Evolutionary conservation across 2,113 vertebrate species (phyloP).

Genomic region (Pangasianodon gigas): DNA sequence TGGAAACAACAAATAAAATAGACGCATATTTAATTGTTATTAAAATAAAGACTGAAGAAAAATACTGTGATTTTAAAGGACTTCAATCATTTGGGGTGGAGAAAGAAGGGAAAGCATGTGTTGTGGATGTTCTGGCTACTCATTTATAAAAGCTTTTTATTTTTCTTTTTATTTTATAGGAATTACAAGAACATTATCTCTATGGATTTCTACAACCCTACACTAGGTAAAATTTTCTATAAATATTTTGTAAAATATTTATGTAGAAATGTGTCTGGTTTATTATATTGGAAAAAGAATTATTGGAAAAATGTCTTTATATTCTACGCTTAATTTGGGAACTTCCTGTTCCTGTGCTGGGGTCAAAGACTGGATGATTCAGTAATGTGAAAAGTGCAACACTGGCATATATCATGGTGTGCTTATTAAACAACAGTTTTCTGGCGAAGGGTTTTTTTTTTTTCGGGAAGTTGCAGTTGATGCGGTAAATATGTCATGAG

Average conservation of each 20-base stretch:
- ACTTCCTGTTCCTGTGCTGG: not conserved
- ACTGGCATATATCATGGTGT: not conserved
- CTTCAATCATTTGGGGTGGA: not conserved
- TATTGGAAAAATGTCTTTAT: not conserved
- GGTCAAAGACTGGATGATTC: not conserved
- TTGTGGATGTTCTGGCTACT: not conserved
- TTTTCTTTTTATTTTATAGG: not conserved
- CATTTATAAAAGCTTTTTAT: not conserved
- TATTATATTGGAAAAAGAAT: not conserved
- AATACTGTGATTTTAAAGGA: not conserved
- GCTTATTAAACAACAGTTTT: not conserved
- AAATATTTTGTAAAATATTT: not conserved
- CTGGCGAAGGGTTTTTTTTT: not conserved
- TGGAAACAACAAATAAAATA: not conserved
- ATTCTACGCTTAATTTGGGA: not conserved
- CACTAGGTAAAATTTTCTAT: not conserved
- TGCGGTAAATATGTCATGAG: constrained; percentile 34
- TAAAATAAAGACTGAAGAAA: not conserved
- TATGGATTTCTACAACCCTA: not conserved
- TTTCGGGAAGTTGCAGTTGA: constrained; percentile 22
- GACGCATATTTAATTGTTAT: not conserved
- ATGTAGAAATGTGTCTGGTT: too few species aligned
- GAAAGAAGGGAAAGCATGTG: not conserved
- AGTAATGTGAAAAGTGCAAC: constrained; percentile 1
- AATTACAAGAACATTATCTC: not conserved